Evolutionary conservation across 2,888 invertebrate genomes (phyloP).

Genomic region (Lasioglossum malachurum): DNA sequence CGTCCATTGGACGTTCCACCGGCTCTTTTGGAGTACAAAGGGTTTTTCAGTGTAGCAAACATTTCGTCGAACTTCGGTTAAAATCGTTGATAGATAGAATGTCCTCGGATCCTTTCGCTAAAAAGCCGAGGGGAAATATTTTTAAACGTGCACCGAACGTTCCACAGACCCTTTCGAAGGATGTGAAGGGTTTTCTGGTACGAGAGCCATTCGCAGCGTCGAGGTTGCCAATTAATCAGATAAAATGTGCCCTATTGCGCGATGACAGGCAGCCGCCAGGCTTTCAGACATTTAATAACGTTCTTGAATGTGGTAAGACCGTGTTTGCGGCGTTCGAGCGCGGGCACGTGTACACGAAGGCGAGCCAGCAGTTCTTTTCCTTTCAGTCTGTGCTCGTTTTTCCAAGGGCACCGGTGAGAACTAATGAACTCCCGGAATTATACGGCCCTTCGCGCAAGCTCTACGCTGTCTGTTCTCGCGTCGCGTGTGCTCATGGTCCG

Average conservation of each 20-base stretch:
- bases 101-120: background rate
- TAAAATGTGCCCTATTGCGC: conserved; percentile 5
- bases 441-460: background rate
- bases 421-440: conserved; percentile 32
- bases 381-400: conserved; percentile 15
- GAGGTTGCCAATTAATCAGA: conserved; percentile 25
- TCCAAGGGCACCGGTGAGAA: conserved; percentile 29
- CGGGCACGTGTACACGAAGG: background rate
- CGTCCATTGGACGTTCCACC: background rate
- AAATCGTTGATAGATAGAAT: background rate
- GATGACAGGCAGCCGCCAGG: background rate
- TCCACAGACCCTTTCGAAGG: background rate
- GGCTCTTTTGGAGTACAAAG: background rate
- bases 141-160: background rate
- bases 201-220: background rate
- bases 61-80: background rate
- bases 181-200: background rate
- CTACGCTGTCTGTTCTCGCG: background rate
- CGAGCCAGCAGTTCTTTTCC: background rate
- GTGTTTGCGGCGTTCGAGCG: background rate
- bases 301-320: background rate
- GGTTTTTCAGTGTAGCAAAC: background rate
- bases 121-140: background rate
- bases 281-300: conserved; percentile 20
- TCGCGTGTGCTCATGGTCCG: conserved; percentile 6